phyloP scores from a whole-genome alignment of 2,888 invertebrate genomes.

The Dinocampus coccinellae region DNA sequence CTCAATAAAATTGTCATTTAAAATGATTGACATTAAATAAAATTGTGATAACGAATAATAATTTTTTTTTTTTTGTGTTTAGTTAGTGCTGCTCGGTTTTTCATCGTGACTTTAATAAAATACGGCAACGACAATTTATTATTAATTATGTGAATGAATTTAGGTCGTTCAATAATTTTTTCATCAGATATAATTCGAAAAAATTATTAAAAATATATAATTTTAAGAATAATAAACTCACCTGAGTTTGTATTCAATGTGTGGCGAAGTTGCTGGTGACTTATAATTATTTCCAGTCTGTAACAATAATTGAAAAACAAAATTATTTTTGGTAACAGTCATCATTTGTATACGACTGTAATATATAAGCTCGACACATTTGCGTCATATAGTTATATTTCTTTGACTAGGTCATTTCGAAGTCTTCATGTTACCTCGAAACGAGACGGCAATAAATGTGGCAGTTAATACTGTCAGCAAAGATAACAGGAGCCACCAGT shows the following conservation, averaged over 20 bases:
- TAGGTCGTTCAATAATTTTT: no score
- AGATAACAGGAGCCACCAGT: background rate
- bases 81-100: no score
- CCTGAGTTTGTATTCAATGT: conserved; percentile 61
- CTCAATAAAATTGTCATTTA: no score
- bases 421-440: background rate
- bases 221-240: conserved; percentile 45
- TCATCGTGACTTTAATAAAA: no score
- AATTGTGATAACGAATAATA: no score
- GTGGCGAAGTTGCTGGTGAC: conserved; percentile 60
- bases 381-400: background rate
- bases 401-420: background rate
- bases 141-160: no score
- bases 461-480: conserved; percentile 39
- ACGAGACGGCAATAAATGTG: conserved; percentile 34
- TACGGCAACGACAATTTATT: no score
- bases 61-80: no score
- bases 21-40: no score
- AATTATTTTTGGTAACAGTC: background rate
- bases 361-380: background rate
- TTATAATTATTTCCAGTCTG: conserved; percentile 62
- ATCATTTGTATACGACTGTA: background rate
- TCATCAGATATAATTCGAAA: background rate
- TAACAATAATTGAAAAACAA: conserved; percentile 47
- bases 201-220: conserved; percentile 6